phyloP scores from a whole-genome alignment of 2,888 invertebrate species.

The Flexamia atlantica region DNA sequence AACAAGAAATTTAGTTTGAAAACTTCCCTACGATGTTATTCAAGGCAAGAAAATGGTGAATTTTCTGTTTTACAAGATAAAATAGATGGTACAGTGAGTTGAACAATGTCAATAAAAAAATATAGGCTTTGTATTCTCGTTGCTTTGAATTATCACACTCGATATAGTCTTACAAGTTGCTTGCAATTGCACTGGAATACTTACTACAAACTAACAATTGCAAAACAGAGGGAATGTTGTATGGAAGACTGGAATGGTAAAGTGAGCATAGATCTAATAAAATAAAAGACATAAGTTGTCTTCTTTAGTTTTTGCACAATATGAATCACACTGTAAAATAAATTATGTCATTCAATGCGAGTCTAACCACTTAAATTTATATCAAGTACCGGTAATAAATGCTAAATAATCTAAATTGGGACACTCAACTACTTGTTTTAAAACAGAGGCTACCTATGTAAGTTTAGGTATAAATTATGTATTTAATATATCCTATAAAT shows the following conservation, averaged over 20 bases:
- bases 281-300: no score
- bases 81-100: not conserved
- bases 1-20: not conserved
- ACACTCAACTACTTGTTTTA: no score
- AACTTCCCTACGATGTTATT: not conserved
- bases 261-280: not conserved
- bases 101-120: not conserved
- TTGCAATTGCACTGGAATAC: not conserved
- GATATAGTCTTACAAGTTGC: not conserved
- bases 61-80: not conserved
- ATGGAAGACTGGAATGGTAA: slow-evolving; percentile 7
- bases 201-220: not conserved
- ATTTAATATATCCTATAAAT: no score
- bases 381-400: no score
- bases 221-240: not conserved
- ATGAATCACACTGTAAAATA: no score
- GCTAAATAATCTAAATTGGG: no score
- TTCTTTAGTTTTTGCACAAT: no score
- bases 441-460: no score
- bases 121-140: not conserved
- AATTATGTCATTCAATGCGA: no score
- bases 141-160: not conserved
- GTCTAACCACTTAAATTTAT: no score
- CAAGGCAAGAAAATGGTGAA: not conserved
- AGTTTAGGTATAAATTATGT: no score